These are phyloP conservation scores for Diaprepes abbreviatus DNA, from an alignment of 2,888 invertebrate genomes.

Conservation along the genomic window DNA sequence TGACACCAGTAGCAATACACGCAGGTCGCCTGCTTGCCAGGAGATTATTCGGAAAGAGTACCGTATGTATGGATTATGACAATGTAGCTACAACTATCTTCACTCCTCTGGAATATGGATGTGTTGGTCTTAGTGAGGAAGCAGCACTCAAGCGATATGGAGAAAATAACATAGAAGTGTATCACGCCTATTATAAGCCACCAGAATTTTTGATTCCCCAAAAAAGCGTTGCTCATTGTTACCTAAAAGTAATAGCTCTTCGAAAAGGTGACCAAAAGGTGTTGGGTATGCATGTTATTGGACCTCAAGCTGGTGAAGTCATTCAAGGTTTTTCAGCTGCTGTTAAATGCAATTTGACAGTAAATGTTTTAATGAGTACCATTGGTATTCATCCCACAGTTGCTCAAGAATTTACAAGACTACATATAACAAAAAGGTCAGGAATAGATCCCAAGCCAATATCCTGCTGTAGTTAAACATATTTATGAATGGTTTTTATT, in stretches of 20 bases:
- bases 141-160: constrained; percentile 77
- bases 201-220: constrained; percentile 96
- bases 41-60: constrained; percentile 75
- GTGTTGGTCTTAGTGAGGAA: constrained; percentile 94
- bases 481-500: no score
- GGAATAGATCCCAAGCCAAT: constrained; percentile 90
- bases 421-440: constrained; percentile 91
- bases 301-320: constrained; percentile 93
- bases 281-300: constrained; percentile 90
- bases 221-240: constrained; percentile 88
- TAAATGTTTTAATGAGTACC: constrained; percentile 82
- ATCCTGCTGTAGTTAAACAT: constrained; percentile 91
- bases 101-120: constrained; percentile 95
- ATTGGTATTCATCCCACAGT: constrained; percentile 96
- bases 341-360: constrained; percentile 86
- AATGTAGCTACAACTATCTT: constrained; percentile 97
- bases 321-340: constrained; percentile 95
- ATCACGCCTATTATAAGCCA: constrained; percentile 95
- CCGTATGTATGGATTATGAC: constrained; percentile 82
- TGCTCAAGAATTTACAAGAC: constrained; percentile 92
- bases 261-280: constrained; percentile 79
- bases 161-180: constrained; percentile 87
- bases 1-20: constrained; percentile 95
- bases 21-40: constrained; percentile 90
- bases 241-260: constrained; percentile 86